Evolutionary conservation across 2,888 invertebrate genomes (phyloP), one percentile per base, ranked within the genome.

Genomic region (Drosophila testacea): DNA sequence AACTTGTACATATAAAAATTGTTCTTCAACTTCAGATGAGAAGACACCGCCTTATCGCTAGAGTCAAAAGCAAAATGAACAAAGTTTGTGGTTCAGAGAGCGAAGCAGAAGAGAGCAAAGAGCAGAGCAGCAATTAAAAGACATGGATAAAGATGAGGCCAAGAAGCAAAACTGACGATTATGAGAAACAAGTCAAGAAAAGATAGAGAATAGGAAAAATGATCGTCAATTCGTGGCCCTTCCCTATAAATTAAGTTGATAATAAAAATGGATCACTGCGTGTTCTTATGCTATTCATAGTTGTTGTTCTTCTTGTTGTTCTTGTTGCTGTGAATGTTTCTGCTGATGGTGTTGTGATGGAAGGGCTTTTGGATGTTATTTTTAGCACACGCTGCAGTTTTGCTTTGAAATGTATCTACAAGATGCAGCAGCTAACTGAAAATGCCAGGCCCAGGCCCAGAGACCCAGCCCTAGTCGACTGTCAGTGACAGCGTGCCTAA

Each of bases 371-470:
- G 39, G 51, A 32, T 61, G 69, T 82, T 82, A 82, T 82, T 86
- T 82, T 83, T 82, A 82, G 88, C 65, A 50, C 64, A 11, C 55
- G 66, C 69, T 72, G 86, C 81, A 83, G 62, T 72, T 84, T 73
- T 48, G 59, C 81, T 84, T 81, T 84, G 79, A 87, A 78, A 88
- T 84, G 88, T 84, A 81, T 81, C 88, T 73, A 69, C 66, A 71
- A 82, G 71, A 68, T 71, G 61, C 77, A 76, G 54, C 64, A 48
- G 61, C 30, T 36, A 69, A 57, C 47, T 16, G 16, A 62, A 63
- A 63, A 63, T 67, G 62, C 61, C 79, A 73, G 51, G 22, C 54
- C 28, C 46, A 74, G 42, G 7, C 59, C 11, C 22, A 22, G 22
- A 22, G 22, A 22, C 22, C 22, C 57, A 52, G 50, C 13, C 66